Base-by-base conservation (phyloP, 2,113 vertebrate species). In the Ictidomys tridecemlineatus region DNA sequence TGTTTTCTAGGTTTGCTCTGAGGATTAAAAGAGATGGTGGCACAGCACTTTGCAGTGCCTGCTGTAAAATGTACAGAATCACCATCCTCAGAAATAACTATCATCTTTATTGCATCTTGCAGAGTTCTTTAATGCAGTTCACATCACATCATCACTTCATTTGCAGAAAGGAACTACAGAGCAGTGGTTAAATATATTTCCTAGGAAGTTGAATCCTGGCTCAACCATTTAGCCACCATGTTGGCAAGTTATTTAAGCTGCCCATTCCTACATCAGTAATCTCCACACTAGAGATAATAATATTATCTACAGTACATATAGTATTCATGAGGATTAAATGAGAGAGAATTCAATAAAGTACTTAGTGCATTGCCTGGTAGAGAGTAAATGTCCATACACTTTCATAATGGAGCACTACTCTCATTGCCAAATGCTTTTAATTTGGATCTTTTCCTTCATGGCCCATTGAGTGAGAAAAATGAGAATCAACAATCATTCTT, bases 21-120 rank as follows among this genome's bases (percentile, higher is more conserved):
- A 45, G 45, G 42, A 84, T 85, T 79, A 79, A 79, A 74, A 85
- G 17, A 63, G 32, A 58, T 45, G 37, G 39, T 58, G 11, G 34
- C 51, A 56, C 72, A 78, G 72, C 22, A 91, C 22, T 91, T 83
- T 58, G 51, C 28, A 88, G 10, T 20, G 0, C n/a, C 45, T 76
- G 34, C 83, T 83, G 30, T 82, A 24, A 91, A 96, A 91, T 87
- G 63, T 78, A 88, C 6, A 51, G 32, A 67, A 65, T 42, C 39
- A 17, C 58, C 12, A 56, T 30, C 8, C 22, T 87, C 34, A 39
- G 39, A 96, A 70, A 72, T 84, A 51, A 76, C 14, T 58, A 42
- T 53, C 39, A 72, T 84, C 14, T 63, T 42, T 53, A 65, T 45
- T 84, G 45, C 18, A 7, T 67, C 89, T 87, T 92, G 37, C 18